Base-by-base conservation (phyloP, 2,113 vertebrate species). In the Naja naja region DNA sequence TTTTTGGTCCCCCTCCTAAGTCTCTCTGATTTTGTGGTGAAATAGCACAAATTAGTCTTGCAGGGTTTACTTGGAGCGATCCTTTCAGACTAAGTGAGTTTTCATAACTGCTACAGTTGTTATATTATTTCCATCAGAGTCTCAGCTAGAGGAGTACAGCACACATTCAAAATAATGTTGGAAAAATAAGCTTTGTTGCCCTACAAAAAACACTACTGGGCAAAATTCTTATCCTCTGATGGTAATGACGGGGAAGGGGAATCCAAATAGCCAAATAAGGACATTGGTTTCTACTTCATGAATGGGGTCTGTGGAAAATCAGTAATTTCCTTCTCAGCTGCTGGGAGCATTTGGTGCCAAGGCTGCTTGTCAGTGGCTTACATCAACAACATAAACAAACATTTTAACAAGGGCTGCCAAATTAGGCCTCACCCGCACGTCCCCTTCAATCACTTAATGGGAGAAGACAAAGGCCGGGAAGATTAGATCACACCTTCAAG, bases 401-500 rank as follows among this genome's bases (percentile, higher is more conserved):
- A 27, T 60, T 56, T 55, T 43, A 30, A 52, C 34, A 86, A n/a
- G 88, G 10, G 39, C 56, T 86, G 92, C 56, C 11, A 27, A 47
- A 87, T 89, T 85, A 92, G 11, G 74, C 20, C 91, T 87, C 8
- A 39, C 34, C 52, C 89, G 9, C 85, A 43, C 54, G 53, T 74
- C 54, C 85, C 85, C 54, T 27, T 74, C 52, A 43, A 9, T 64
- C 85, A 43, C 3, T 81, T 87, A 30, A 54, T 47, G 52, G 53
- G 43, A 49, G 49, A 85, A 69, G 18, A 89, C 58, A 53, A 34
- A 94, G 85, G n/a, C 49, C 30, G 25, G 49, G 93, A 92, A 94
- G 88, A 91, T 96, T 95, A 94, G 92, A 91, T 95, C 94, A 88
- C 93, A 92, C 85, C 56, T 85, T 20, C 2, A 89, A 91, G 90